Evolutionary conservation across 2,797 vertebrate species (phyloP), one percentile per base, ranked within the genome.

Genomic region (Cirrhinus mrigala): DNA sequence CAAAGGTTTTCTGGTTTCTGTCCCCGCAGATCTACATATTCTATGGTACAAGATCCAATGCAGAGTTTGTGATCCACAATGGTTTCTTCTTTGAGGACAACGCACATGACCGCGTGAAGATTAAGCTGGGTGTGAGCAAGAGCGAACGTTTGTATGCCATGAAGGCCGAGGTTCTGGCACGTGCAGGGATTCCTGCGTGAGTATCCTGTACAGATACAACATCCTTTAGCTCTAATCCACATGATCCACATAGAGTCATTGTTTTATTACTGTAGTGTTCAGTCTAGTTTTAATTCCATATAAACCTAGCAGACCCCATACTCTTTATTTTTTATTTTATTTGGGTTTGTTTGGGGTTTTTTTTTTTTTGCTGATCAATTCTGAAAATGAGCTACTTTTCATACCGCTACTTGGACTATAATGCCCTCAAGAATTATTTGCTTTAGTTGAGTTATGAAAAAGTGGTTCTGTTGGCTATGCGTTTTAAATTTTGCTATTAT

Each of bases 1-100:
- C 46, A 33, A 75, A 2, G 1, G 6, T 64, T n/a, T 64, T 83
- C 24, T 29, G 50, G 12, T 22, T 83, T 62, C n/a, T 58, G 22
- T 56, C 50, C 9, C 33, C 50, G 77, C 93, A 99, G 98, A 98
- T 99, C 94, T 99, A 99, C 95, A 99, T 99, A 93, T 99, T 99
- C 94, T 99, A 99, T 83, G 98, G 98, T 91, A 99, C 98, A 48
- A 96, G 98, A 89, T 99, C 98, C 93, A 99, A 99, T 84, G 96
- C 97, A 0, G 98, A 99, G 94, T 99, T 99, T 90, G 97, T 99
- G 92, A 98, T 99, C 95, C 98, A 99, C 95, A 99, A 97, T 89
- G 98, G 98, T 85, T 99, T 99, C 95, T 99, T 99, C 96, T 99
- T 97, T 94, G 97, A 98, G 93, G 97, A 97, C 92, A 99, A 99